Evolutionary conservation across 30 jellyfish, hydroid and myxozoan genomes (phyloP), one percentile per base, ranked within the genome.

Genomic region (Rhopilema esculentum): DNA sequence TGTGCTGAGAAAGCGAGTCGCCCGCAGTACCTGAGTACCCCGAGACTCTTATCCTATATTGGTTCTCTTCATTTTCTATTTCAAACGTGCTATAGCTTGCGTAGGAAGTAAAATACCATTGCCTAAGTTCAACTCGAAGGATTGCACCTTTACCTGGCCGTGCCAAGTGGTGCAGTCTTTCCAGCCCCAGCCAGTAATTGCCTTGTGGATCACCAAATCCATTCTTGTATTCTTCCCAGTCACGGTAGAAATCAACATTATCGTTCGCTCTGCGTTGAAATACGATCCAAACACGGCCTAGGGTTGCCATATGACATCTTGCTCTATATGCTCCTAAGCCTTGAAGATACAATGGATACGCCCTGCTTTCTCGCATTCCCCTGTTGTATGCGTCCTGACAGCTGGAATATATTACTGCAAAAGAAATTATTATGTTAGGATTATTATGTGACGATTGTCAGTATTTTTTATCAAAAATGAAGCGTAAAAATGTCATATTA

Each of bases 141-240:
- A 49, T 21, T 1, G 50, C 27, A 8, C 27, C 74, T 17, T 22
- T 20, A 2, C 62, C 62, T 1, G 17, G n/a, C 24, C 8, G 48
- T 49, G 86, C 53, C 86, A 75, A 29, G 4, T 52, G 40, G 22
- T 75, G 86, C 18, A 75, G 50, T 48, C 72, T 40, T 24, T 75
- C 86, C 74, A 75, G 62, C 25, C 86, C 86, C 9, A 75, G 86
- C 86, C 86, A 75, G 62, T 31, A 75, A 40, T 40, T 49, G 17
- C 74, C 74, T 1, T 22, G 2, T 6, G 53, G 21, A 9, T 28
- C 23, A 19, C 86, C 86, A 49, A 75, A 75, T 0, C 86, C 86
- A 8, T 75, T 20, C 23, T 15, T 26, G 62, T 75, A 75, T 1
- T 75, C 86, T 51, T 22, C 53, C 86, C 86, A 75, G 12, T 27